Conservation (phyloP, 2,888 invertebrate species). For the Pristionchus entomophagus region DNA sequence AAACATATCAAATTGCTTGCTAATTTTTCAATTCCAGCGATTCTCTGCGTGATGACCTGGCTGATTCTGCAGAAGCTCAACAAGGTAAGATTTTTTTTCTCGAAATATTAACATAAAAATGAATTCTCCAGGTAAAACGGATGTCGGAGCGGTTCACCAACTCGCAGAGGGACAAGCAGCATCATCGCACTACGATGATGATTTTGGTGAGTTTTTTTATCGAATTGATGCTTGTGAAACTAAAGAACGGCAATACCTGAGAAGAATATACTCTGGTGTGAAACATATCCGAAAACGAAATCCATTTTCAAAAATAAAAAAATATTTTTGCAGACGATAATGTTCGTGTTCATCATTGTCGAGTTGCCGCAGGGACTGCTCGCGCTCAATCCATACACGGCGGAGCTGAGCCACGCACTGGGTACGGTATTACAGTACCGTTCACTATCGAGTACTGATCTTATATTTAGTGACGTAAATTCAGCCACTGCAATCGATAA, state of each 20-base stretch:
- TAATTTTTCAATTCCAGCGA: slow-evolving; percentile 52
- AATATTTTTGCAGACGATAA: slow-evolving; percentile 61
- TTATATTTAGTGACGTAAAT: no score
- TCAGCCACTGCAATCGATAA: background rate
- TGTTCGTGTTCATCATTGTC: slow-evolving; percentile 71
- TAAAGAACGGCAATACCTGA: background rate
- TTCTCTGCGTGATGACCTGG: slow-evolving; percentile 71
- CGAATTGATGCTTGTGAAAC: background rate
- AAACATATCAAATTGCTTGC: no score
- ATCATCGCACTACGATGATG: slow-evolving; percentile 71
- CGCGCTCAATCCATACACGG: slow-evolving; percentile 63
- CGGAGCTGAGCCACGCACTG: slow-evolving; percentile 56
- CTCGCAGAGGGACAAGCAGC: slow-evolving; percentile 67
- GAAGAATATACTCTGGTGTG: background rate
- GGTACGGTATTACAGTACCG: slow-evolving; percentile 50
- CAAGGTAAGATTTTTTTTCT: slow-evolving; percentile 49
- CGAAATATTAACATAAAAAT: background rate
- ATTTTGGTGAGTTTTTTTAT: slow-evolving; percentile 58
- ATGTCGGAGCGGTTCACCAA: slow-evolving; percentile 67
- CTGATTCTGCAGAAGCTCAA: slow-evolving; percentile 67
- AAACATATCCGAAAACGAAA: background rate
- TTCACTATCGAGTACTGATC: no score
- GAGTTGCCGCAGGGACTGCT: slow-evolving; percentile 71
- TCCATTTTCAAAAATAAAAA: no score
- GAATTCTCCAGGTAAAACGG: background rate